These are phyloP conservation scores for Pseudomyrmex flavicornis DNA, from an alignment of 1,140 invertebrate species.

Conservation along the genomic window DNA sequence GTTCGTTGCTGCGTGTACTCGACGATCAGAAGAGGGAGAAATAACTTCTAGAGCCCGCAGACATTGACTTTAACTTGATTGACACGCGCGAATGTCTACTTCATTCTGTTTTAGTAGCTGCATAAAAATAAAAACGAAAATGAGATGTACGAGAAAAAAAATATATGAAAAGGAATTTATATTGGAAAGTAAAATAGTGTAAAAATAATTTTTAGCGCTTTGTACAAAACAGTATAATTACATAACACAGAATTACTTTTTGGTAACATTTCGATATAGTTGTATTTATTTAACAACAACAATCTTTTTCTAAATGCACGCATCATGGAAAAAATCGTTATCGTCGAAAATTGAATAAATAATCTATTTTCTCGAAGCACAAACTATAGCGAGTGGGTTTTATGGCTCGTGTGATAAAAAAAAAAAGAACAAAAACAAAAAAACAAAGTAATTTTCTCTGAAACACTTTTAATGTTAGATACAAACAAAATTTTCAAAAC, in stretches of 20 bases:
- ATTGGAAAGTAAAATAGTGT: neutral
- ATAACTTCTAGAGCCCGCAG: neutral
- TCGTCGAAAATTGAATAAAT: neutral
- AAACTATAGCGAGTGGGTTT: no score
- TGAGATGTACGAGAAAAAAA: neutral
- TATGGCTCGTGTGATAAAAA: no score
- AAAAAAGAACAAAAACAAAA: no score
- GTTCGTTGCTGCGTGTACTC: neutral
- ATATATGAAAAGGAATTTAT: no score
- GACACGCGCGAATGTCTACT: conserved; percentile 3
- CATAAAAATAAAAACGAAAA: neutral
- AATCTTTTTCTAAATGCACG: no score
- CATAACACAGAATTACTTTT: neutral
- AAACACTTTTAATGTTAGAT: no score
- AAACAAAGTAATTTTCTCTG: no score
- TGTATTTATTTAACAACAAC: neutral
- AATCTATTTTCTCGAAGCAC: no score
- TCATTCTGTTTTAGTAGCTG: neutral
- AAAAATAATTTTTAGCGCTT: neutral
- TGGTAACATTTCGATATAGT: no score
- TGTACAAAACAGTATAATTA: neutral
- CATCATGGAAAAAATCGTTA: neutral
- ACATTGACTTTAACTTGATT: conserved; percentile 48
- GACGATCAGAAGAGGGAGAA: neutral
- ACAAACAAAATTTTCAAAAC: no score